Evolutionary conservation across 2,888 invertebrate species (phyloP).

Genomic region (Aradus depressus): DNA sequence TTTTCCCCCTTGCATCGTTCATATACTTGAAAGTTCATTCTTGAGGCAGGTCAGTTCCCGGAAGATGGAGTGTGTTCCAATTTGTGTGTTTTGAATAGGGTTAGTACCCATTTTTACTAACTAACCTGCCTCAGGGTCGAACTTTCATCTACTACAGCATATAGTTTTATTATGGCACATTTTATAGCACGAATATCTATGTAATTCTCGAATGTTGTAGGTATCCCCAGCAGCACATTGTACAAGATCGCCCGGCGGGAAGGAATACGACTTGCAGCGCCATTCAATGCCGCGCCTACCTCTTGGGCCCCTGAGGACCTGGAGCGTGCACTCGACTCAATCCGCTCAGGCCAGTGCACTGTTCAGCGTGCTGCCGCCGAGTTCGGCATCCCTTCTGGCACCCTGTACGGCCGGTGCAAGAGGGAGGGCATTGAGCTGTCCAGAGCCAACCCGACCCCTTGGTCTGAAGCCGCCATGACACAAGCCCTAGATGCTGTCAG

Average conservation of each 20-base stretch:
- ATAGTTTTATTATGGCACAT: no score
- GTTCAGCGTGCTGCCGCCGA: conserved; percentile 78
- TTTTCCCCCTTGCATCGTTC: no score
- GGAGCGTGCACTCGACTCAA: conserved; percentile 68
- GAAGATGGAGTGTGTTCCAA: no score
- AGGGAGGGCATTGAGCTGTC: conserved; percentile 81
- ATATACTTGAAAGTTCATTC: no score
- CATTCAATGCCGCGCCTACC: conserved; percentile 83
- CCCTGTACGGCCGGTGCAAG: conserved; percentile 78
- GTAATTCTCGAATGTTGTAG: no score
- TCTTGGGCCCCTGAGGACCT: conserved; percentile 78
- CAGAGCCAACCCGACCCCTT: conserved; percentile 80
- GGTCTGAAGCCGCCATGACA: conserved; percentile 89
- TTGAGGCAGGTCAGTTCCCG: no score
- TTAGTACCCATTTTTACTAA: no score
- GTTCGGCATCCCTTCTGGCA: conserved; percentile 80
- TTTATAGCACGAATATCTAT: no score
- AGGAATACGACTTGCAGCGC: conserved; percentile 77
- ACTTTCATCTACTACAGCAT: no score
- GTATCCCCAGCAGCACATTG: conserved; percentile 80
- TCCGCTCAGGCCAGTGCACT: conserved; percentile 48
- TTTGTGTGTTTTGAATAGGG: no score
- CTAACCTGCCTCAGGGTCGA: no score
- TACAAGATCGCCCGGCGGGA: conserved; percentile 85
- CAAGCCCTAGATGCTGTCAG: conserved; percentile 81